Evolutionary conservation across 2,797 vertebrate species (phyloP).

Genomic region (Lepidocolaptes lacrymiger): DNA sequence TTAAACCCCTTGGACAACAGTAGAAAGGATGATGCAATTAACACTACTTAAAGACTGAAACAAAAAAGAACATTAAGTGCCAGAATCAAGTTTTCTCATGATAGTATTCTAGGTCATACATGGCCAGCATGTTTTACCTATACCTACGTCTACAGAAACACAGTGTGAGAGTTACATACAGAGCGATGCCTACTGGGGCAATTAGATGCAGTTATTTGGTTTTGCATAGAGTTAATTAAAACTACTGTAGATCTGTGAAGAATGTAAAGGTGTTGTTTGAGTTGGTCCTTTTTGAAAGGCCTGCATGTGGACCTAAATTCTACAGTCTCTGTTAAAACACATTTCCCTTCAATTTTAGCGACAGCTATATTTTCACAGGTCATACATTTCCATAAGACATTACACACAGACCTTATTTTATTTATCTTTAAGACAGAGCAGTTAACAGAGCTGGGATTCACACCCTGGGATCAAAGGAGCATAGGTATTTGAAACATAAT

Average conservation of each 20-base stretch:
- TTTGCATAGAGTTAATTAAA: neutral
- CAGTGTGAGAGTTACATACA: neutral
- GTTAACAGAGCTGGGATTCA: constrained; percentile 29
- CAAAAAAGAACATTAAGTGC: neutral
- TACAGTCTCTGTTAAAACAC: neutral
- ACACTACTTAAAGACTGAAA: neutral
- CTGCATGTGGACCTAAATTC: neutral
- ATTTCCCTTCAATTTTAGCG: neutral
- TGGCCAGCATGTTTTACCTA: neutral
- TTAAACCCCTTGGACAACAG: neutral
- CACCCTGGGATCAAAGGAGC: constrained; percentile 44
- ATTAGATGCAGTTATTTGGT: neutral
- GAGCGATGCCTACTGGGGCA: neutral
- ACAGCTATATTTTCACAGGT: neutral
- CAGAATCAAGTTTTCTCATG: neutral
- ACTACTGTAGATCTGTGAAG: neutral
- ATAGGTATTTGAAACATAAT: constrained; percentile 35
- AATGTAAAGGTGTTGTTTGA: neutral
- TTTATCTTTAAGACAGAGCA: neutral
- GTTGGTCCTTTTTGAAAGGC: neutral
- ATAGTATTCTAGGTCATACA: neutral
- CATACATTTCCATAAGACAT: neutral
- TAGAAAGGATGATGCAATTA: neutral
- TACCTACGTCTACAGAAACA: neutral
- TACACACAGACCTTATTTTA: neutral